These are phyloP conservation scores for Drosophila dives DNA, from an alignment of 2,888 invertebrate genomes.

Conservation along the genomic window DNA sequence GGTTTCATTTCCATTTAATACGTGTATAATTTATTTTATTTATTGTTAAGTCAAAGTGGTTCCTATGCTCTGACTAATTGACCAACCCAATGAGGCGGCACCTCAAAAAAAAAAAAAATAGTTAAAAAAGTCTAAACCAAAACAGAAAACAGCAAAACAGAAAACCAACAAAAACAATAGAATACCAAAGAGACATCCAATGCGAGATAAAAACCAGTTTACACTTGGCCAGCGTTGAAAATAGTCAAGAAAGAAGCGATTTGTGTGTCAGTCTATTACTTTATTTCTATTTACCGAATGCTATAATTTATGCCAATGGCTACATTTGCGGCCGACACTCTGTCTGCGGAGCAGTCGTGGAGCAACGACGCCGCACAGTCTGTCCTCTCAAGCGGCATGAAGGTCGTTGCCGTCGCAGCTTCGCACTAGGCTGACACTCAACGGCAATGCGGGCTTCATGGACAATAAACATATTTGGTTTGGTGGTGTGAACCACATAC, in stretches of 20 bases:
- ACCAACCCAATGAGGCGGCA: conserved; percentile 49
- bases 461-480: not conserved
- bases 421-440: conserved; percentile 26
- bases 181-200: conserved; percentile 29
- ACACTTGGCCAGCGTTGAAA: conserved; percentile 50
- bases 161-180: conserved; percentile 8
- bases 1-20: conserved; percentile 60
- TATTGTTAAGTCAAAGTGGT: conserved; percentile 67
- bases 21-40: conserved; percentile 60
- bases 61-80: conserved; percentile 74
- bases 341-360: conserved; percentile 54
- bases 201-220: conserved; percentile 64
- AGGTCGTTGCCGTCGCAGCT: conserved; percentile 53
- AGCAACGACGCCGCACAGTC: conserved; percentile 68
- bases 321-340: conserved; percentile 60
- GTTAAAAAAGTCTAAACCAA: not conserved
- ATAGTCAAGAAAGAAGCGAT: conserved; percentile 62
- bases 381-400: conserved; percentile 61
- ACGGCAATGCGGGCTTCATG: conserved; percentile 1
- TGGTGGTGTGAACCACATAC: conserved; percentile 46
- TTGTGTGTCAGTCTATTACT: conserved; percentile 77
- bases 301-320: conserved; percentile 78
- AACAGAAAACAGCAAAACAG: not conserved
- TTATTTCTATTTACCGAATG: conserved; percentile 50
- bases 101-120: not conserved